These are phyloP conservation scores for Tipula helvola DNA, from an alignment of 2,888 invertebrate species.

Conservation along the genomic window DNA sequence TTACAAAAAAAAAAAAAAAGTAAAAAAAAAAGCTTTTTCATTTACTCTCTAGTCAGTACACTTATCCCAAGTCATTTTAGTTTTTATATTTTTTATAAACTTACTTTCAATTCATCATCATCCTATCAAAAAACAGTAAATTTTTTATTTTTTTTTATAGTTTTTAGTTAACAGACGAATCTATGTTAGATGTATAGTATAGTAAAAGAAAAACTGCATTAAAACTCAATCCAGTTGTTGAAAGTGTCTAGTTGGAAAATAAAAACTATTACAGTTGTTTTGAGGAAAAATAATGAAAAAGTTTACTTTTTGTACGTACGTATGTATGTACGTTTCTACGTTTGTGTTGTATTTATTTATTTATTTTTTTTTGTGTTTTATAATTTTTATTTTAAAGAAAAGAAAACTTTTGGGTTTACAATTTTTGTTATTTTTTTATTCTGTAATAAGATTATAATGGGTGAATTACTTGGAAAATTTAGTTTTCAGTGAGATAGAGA, in stretches of 20 bases:
- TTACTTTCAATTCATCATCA: neutral
- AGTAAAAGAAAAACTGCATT: neutral
- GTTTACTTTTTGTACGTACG: neutral
- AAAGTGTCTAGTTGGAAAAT: neutral
- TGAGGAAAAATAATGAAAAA: neutral
- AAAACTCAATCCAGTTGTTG: neutral
- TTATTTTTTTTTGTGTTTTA: neutral
- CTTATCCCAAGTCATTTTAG: neutral
- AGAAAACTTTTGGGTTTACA: neutral
- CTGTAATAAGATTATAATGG: slow-evolving; percentile 4
- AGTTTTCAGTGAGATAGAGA: neutral
- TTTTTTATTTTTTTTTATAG: neutral
- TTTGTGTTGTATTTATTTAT: neutral
- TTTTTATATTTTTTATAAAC: neutral
- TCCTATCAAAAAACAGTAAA: neutral
- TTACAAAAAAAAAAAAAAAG: neutral
- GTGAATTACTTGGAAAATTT: neutral
- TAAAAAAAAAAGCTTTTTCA: neutral
- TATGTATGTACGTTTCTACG: neutral
- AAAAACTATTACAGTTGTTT: neutral
- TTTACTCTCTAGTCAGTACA: neutral
- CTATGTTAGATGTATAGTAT: neutral
- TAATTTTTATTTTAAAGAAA: neutral
- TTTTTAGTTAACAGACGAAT: neutral
- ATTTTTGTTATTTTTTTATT: neutral